Evolutionary conservation across 2,797 vertebrate genomes (phyloP).

Genomic region (Clarias fuscus): DNA sequence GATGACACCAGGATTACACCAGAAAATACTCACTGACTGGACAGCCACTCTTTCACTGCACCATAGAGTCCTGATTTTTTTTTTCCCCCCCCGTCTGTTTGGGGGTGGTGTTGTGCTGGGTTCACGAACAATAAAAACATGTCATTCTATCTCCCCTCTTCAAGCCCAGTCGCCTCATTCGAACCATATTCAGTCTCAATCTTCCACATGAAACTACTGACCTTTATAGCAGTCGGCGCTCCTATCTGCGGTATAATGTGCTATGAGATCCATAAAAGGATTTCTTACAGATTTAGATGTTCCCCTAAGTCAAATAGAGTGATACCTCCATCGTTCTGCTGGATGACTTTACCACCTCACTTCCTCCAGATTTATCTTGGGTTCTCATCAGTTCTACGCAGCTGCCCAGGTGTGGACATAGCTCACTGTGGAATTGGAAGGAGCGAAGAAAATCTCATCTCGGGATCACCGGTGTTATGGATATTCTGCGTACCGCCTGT

Average conservation of each 20-base stretch:
- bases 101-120: too few species aligned
- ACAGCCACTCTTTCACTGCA: not conserved
- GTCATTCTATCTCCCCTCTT: not conserved
- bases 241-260: slow-evolving; percentile 7
- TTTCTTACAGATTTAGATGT: slow-evolving; percentile 2
- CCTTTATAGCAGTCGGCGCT: slow-evolving; percentile 22
- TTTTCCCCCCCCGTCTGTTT: not conserved
- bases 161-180: not conserved
- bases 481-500: not conserved
- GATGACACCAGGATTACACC: slow-evolving; percentile 35
- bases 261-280: slow-evolving; percentile 23
- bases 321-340: slow-evolving; percentile 8
- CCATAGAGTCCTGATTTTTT: not conserved
- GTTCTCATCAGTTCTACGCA: not conserved
- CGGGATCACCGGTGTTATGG: not conserved
- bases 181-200: slow-evolving; percentile 6
- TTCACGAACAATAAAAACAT: slow-evolving; percentile 10
- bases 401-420: not conserved
- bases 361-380: not conserved
- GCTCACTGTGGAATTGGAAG: slow-evolving; percentile 1
- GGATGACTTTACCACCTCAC: slow-evolving; percentile 17
- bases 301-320: slow-evolving; percentile 10
- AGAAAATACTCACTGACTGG: slow-evolving; percentile 33
- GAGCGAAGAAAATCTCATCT: slow-evolving; percentile 11
- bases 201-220: not conserved